These are phyloP conservation scores for Anaspis maculata DNA, from an alignment of 2,888 invertebrate genomes.

Conservation along the genomic window DNA sequence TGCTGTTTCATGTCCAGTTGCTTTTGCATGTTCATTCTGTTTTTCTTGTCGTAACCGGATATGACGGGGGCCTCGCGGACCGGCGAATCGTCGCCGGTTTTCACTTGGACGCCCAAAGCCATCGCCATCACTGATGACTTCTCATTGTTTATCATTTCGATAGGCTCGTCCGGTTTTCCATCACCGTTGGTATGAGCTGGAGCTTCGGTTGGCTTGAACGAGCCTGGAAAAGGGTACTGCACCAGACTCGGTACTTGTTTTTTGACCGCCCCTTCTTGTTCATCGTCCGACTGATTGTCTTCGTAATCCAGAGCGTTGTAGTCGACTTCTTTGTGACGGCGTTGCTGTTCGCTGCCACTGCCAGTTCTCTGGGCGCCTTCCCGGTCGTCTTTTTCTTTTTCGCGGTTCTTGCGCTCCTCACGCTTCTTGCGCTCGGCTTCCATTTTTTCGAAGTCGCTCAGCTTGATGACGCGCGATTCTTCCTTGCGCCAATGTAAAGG, in stretches of 20 bases:
- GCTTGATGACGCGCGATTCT: slow-evolving; percentile 73
- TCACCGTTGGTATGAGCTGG: neutral
- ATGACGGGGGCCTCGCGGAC: slow-evolving; percentile 31
- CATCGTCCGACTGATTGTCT: slow-evolving; percentile 36
- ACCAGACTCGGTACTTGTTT: slow-evolving; percentile 39
- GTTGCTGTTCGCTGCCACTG: slow-evolving; percentile 12
- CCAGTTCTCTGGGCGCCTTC: slow-evolving; percentile 4
- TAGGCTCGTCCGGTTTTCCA: slow-evolving; percentile 4
- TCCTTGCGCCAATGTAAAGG: slow-evolving; percentile 94
- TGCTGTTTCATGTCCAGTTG: slow-evolving; percentile 12
- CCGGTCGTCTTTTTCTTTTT: too few species aligned
- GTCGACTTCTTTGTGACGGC: slow-evolving; percentile 43
- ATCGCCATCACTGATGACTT: slow-evolving; percentile 47
- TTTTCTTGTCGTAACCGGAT: slow-evolving; percentile 35
- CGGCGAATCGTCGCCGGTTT: slow-evolving; percentile 38
- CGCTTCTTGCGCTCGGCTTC: slow-evolving; percentile 58
- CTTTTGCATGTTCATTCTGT: slow-evolving; percentile 13
- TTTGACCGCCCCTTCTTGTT: slow-evolving; percentile 22
- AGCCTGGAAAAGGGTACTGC: slow-evolving; percentile 38
- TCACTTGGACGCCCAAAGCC: slow-evolving; percentile 46
- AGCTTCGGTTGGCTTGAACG: slow-evolving; percentile 23
- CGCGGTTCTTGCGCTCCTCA: slow-evolving; percentile 43
- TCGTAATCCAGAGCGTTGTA: slow-evolving; percentile 70
- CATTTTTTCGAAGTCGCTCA: slow-evolving; percentile 69
- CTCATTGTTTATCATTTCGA: slow-evolving; percentile 26